Percentiles rank a stretch among this genome's conserved stretches.
Conservation (phyloP, 1,140 invertebrate genomes). For the Dreissena polymorpha region DNA sequence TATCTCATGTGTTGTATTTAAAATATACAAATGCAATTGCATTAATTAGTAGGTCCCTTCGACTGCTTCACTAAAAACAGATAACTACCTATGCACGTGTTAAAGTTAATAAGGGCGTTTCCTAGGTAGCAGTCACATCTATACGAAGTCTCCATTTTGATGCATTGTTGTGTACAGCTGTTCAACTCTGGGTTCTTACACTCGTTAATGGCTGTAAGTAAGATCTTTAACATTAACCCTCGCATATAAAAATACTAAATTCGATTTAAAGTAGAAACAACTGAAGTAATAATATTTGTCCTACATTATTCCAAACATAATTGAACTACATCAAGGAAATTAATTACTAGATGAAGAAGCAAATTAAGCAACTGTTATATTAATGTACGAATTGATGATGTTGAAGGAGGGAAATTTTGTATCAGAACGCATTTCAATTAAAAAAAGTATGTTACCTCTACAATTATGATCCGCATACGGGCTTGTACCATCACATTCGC, state of each 20-base stretch:
- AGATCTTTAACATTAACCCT: background rate
- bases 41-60: background rate
- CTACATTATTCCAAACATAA: background rate
- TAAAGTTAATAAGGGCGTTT: slow-evolving; percentile 44
- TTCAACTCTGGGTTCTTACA: slow-evolving; percentile 56
- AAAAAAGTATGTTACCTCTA: slow-evolving; percentile 74
- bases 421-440: slow-evolving; percentile 70
- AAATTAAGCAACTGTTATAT: slow-evolving; percentile 9
- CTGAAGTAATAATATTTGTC: too few species aligned
- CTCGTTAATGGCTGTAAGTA: slow-evolving; percentile 77
- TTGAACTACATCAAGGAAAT: background rate
- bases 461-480: slow-evolving; percentile 73
- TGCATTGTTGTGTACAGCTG: slow-evolving; percentile 67
- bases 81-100: slow-evolving; percentile 43
- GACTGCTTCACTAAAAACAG: background rate
- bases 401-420: background rate
- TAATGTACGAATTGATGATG: background rate
- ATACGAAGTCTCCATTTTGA: slow-evolving; percentile 66
- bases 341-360: background rate
- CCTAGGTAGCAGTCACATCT: slow-evolving; percentile 69
- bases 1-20: background rate
- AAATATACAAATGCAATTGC: background rate
- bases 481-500: slow-evolving; percentile 68
- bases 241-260: background rate
- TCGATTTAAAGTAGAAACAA: background rate